Conservation (phyloP, 2,888 invertebrate genomes). For the Sisyra terminalis region DNA sequence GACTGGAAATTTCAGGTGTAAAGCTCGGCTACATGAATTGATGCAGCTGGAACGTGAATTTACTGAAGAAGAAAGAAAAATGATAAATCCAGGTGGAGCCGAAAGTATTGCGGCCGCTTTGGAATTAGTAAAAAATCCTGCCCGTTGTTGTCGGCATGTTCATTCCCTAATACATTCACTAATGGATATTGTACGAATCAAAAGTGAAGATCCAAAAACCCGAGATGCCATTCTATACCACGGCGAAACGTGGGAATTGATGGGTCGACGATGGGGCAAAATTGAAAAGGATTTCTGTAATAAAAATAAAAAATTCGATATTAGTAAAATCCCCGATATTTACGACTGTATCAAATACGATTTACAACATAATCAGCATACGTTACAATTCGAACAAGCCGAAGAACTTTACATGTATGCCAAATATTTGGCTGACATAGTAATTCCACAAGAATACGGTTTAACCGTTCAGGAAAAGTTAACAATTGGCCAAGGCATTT, state of each 20-base stretch:
- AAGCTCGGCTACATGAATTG: slow-evolving; percentile 82
- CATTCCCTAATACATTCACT: slow-evolving; percentile 74
- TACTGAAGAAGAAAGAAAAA: slow-evolving; percentile 63
- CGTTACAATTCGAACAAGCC: slow-evolving; percentile 80
- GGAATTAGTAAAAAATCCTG: slow-evolving; percentile 92
- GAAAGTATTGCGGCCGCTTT: slow-evolving; percentile 81
- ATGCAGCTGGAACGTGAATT: slow-evolving; percentile 86
- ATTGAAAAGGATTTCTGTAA: slow-evolving; percentile 95
- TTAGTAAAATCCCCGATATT: slow-evolving; percentile 98
- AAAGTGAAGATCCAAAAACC: slow-evolving; percentile 78
- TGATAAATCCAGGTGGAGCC: slow-evolving; percentile 85
- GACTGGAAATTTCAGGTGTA: slow-evolving; percentile 48
- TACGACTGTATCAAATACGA: slow-evolving; percentile 99
- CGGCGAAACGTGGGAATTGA: slow-evolving; percentile 97
- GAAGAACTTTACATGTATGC: slow-evolving; percentile 90
- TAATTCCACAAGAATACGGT: slow-evolving; percentile 98
- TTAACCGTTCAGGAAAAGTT: slow-evolving; percentile 89
- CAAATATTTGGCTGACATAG: slow-evolving; percentile 94
- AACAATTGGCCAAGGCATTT: slow-evolving; percentile 93
- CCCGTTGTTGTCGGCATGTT: slow-evolving; percentile 81
- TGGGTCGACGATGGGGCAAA: slow-evolving; percentile 95
- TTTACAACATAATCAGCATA: slow-evolving; percentile 93
- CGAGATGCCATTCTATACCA: slow-evolving; percentile 90
- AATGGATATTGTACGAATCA: slow-evolving; percentile 66
- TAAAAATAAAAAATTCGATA: slow-evolving; percentile 85